These are phyloP conservation scores for Oenanthe melanoleuca DNA, from an alignment of 2,113 vertebrate genomes.

Conservation along the genomic window DNA sequence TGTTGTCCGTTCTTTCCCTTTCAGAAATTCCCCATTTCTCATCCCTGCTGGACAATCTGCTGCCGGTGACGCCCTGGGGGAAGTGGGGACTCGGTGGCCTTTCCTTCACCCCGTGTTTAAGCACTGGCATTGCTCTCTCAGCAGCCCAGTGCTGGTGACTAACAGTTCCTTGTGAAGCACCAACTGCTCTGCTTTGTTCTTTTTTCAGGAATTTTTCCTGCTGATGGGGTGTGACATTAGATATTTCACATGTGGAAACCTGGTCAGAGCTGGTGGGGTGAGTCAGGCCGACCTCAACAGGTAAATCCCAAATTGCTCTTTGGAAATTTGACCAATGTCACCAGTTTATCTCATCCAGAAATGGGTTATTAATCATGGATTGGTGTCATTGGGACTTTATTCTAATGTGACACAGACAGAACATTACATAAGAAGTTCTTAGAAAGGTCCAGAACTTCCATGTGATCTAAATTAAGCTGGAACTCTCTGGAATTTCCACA, in stretches of 20 bases:
- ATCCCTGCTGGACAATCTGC: neutral
- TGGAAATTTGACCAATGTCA: neutral
- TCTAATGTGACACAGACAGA: neutral
- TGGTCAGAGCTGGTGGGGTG: neutral
- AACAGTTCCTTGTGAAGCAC: slow-evolving; percentile 36
- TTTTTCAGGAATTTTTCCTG: neutral
- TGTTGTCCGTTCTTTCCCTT: neutral
- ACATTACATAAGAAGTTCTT: neutral
- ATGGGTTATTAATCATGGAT: neutral
- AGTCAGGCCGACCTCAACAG: neutral
- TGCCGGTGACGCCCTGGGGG: neutral
- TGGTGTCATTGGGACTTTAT: neutral
- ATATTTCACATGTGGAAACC: neutral
- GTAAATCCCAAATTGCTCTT: slow-evolving; percentile 27
- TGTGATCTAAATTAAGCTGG: neutral
- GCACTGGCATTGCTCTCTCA: neutral
- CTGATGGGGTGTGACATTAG: neutral
- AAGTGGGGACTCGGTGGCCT: neutral
- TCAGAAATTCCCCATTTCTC: neutral
- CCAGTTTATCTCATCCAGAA: neutral
- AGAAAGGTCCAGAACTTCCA: neutral
- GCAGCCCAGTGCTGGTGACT: slow-evolving; percentile 1
- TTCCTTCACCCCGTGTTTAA: neutral
- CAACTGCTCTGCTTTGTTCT: neutral
- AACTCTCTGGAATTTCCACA: neutral